A percentile compares a stretch with the other conserved stretches of the same genome.
phyloP scores from a whole-genome alignment of 23 tunicate species.

The Styela plicata region DNA sequence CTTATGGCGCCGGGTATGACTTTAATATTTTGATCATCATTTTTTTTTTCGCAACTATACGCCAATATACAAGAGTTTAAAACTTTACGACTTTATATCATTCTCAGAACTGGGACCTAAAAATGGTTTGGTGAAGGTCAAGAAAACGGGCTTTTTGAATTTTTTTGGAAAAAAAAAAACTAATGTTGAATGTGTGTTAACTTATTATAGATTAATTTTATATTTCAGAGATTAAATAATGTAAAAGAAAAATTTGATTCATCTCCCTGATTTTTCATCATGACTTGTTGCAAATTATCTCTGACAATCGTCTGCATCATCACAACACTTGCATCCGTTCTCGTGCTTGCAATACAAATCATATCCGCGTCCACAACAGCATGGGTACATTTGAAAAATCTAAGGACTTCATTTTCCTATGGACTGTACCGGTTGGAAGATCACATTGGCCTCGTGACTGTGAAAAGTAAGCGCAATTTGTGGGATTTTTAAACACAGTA shows the following conservation, averaged over 20 bases:
- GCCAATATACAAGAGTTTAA: too few relatives aligned
- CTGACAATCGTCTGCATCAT: not conserved
- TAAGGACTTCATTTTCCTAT: not conserved
- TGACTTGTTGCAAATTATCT: not conserved
- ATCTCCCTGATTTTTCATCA: not conserved
- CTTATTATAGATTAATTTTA: not conserved
- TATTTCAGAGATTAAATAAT: not conserved
- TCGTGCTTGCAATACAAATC: slow-evolving; percentile 13
- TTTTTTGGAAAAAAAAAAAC: too few relatives aligned
- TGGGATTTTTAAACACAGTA: too few relatives aligned
- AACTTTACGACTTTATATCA: too few relatives aligned
- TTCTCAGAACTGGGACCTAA: too few relatives aligned
- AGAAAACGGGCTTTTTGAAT: too few relatives aligned
- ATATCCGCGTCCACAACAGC: slow-evolving; percentile 18
- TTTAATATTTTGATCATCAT: too few relatives aligned
- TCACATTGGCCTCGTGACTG: not conserved
- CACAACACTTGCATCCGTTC: not conserved
- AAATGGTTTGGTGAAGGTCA: too few relatives aligned
- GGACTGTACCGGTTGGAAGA: slow-evolving; percentile 8
- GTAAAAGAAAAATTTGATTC: not conserved
- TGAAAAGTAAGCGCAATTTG: not conserved
- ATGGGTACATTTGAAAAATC: slow-evolving; percentile 12
- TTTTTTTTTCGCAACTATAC: too few relatives aligned
- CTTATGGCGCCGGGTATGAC: too few relatives aligned
- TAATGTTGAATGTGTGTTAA: not conserved